These are phyloP conservation scores for Sarotherodon lohbergeri DNA, from an alignment of 2,113 vertebrate species.

Conservation along the genomic window DNA sequence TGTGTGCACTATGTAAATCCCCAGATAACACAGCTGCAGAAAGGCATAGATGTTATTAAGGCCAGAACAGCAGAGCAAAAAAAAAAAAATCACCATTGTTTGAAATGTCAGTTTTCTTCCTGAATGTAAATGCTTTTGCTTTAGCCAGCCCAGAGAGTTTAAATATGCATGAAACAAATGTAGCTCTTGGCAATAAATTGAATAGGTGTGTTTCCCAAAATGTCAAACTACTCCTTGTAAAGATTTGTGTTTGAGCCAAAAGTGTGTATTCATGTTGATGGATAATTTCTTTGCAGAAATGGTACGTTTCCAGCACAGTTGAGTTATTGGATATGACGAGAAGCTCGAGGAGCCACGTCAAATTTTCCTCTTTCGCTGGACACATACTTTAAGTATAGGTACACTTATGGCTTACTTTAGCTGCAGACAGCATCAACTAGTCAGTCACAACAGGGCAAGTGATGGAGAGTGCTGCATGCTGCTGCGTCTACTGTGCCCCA, in stretches of 20 bases:
- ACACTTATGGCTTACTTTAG: background rate
- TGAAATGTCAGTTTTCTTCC: background rate
- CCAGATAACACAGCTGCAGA: too few species aligned
- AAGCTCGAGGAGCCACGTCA: background rate
- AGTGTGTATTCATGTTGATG: background rate
- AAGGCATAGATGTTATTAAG: background rate
- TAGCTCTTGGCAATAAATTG: background rate
- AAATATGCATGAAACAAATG: background rate
- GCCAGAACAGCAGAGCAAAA: background rate
- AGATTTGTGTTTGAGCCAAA: background rate
- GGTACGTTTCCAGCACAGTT: background rate
- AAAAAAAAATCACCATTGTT: background rate
- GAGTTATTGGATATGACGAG: background rate
- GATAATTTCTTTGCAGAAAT: background rate
- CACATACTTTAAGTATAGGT: background rate
- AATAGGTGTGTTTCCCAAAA: background rate
- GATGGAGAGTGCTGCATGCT: background rate
- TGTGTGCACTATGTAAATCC: too few species aligned
- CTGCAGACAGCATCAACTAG: background rate
- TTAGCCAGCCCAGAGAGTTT: background rate
- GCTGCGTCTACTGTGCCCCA: constrained; percentile 19
- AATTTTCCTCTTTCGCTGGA: background rate
- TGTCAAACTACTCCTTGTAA: background rate
- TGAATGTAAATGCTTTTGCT: background rate
- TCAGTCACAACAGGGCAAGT: background rate